Percentiles rank a stretch among this genome's conserved stretches.
phyloP scores from a whole-genome alignment of 2,888 invertebrate genomes.

The Tricholauxania praeusta region DNA sequence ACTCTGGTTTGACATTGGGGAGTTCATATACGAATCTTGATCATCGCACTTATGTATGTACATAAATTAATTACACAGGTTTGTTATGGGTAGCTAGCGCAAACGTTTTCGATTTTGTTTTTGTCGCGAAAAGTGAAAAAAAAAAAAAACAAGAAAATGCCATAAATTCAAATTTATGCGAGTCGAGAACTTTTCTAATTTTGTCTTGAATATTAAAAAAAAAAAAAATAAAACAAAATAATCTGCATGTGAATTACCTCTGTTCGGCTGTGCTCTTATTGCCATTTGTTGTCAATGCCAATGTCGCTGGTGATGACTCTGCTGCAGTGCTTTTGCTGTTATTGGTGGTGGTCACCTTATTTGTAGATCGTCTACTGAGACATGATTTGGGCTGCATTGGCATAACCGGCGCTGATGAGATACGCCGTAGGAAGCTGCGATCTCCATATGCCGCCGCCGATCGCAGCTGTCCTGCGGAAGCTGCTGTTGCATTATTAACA shows the following conservation, averaged over 20 bases:
- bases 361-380: slow-evolving; percentile 66
- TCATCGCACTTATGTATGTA: neutral
- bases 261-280: slow-evolving; percentile 40
- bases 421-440: slow-evolving; percentile 57
- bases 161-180: neutral
- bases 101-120: no score
- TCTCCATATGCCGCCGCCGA: slow-evolving; percentile 43
- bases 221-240: neutral
- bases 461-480: slow-evolving; percentile 46
- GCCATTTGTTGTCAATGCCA: slow-evolving; percentile 17
- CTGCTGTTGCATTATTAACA: slow-evolving; percentile 60
- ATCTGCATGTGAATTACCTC: slow-evolving; percentile 48
- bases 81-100: no score
- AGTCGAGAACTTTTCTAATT: neutral
- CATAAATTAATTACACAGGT: neutral
- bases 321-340: slow-evolving; percentile 23
- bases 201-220: neutral
- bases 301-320: slow-evolving; percentile 40
- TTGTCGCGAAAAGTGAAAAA: neutral
- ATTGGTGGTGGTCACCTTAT: slow-evolving; percentile 22
- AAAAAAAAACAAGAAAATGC: neutral
- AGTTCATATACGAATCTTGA: slow-evolving; percentile 1
- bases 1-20: neutral
- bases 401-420: slow-evolving; percentile 61
- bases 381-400: slow-evolving; percentile 70